Conservation (phyloP, 2,888 invertebrate species). For the Metalampra italica region DNA sequence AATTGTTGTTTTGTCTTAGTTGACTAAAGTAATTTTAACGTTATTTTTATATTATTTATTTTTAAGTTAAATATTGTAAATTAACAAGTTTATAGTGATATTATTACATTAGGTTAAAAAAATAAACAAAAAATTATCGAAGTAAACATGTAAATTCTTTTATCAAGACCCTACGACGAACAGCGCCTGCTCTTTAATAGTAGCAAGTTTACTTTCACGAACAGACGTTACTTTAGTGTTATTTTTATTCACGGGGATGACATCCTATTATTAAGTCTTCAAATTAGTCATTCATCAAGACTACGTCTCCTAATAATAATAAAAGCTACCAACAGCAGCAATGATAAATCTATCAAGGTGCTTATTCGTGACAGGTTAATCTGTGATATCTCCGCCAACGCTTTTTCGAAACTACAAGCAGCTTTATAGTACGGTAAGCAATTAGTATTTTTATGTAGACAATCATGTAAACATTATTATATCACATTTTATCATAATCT, state of each 20-base stretch:
- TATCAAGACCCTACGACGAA: background rate
- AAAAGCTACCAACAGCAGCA: background rate
- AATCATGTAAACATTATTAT: too few species aligned
- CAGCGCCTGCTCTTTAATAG: background rate
- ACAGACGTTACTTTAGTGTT: background rate
- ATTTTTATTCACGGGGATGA: too few species aligned
- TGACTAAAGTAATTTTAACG: constrained; percentile 58
- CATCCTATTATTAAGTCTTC: too few species aligned
- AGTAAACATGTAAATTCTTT: background rate
- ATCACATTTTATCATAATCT: too few species aligned
- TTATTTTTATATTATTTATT: constrained; percentile 77
- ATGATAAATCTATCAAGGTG: background rate
- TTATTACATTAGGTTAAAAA: constrained; percentile 52
- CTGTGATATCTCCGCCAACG: background rate
- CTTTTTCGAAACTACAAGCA: background rate
- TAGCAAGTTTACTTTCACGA: background rate
- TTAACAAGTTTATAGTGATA: constrained; percentile 70
- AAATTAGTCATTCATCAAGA: too few species aligned
- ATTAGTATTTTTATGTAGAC: too few species aligned
- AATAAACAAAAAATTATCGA: constrained; percentile 24
- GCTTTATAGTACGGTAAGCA: too few species aligned
- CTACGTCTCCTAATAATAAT: too few species aligned
- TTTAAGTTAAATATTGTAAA: constrained; percentile 73
- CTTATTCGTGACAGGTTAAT: background rate
- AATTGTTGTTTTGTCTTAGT: constrained; percentile 60